Evolutionary conservation across 2,797 vertebrate species (phyloP).

Genomic region (Neomorphus geoffroyi): DNA sequence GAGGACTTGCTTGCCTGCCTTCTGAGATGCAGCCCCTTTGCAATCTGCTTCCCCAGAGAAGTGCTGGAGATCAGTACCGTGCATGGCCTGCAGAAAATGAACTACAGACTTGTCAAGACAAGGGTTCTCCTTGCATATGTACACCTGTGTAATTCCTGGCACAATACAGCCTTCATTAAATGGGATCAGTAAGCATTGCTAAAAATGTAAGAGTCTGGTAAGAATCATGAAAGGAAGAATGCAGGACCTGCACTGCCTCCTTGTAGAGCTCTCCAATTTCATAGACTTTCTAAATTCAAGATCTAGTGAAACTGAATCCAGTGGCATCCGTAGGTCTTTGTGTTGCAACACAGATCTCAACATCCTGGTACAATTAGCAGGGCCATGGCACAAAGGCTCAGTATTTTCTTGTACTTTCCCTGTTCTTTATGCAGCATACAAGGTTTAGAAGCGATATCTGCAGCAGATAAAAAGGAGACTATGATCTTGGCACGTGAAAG

Average conservation of each 20-base stretch:
- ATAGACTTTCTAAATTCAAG: neutral
- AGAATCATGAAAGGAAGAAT: neutral
- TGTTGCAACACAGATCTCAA: neutral
- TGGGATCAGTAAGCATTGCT: neutral
- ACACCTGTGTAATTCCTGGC: neutral
- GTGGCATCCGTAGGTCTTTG: neutral
- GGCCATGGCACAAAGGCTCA: neutral
- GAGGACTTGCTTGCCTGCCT: neutral
- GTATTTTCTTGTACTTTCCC: neutral
- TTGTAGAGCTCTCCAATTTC: rapidly evolving
- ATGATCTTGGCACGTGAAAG: neutral
- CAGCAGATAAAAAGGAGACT: neutral
- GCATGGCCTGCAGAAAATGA: neutral
- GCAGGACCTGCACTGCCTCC: neutral
- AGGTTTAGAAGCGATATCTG: neutral
- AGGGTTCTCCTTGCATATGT: neutral
- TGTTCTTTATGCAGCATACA: neutral
- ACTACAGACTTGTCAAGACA: neutral
- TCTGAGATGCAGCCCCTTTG: neutral
- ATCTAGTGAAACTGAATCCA: neutral
- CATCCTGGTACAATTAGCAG: neutral
- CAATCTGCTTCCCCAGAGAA: neutral
- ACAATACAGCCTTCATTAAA: neutral
- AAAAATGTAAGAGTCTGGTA: neutral
- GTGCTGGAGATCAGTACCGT: rapidly evolving